These are phyloP conservation scores for Chymomyza caudatula DNA, from an alignment of 2,888 invertebrate species.

Conservation along the genomic window DNA sequence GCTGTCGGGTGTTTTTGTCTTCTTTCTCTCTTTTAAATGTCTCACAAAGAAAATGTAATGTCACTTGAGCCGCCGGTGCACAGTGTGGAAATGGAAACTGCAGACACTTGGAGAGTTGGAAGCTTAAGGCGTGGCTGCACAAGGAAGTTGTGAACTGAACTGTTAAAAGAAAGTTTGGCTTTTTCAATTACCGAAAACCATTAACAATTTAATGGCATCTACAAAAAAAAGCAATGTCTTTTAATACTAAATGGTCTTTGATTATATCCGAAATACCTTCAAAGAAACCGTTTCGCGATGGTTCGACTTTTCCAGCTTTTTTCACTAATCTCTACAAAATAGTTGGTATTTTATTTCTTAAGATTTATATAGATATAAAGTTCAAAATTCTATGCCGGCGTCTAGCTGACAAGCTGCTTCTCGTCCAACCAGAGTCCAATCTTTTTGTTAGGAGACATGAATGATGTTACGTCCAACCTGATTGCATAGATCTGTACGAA, in stretches of 20 bases:
- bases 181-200: no score
- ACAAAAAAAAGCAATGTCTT: no score
- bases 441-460: slow-evolving; percentile 96
- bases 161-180: not conserved
- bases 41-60: not conserved
- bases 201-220: no score
- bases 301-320: no score
- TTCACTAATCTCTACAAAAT: no score
- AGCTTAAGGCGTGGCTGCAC: not conserved
- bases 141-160: not conserved
- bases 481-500: slow-evolving; percentile 96
- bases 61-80: not conserved
- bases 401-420: slow-evolving; percentile 90
- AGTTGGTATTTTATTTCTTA: no score
- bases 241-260: no score
- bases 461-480: slow-evolving; percentile 97
- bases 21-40: not conserved
- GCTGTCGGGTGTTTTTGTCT: not conserved
- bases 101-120: not conserved
- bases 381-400: slow-evolving; percentile 79
- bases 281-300: no score
- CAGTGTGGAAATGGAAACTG: not conserved
- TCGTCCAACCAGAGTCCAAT: slow-evolving; percentile 96
- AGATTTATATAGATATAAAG: no score
- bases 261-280: no score